phyloP scores from a whole-genome alignment of 2,797 vertebrate species.

The Pteronotus mesoamericanus region DNA sequence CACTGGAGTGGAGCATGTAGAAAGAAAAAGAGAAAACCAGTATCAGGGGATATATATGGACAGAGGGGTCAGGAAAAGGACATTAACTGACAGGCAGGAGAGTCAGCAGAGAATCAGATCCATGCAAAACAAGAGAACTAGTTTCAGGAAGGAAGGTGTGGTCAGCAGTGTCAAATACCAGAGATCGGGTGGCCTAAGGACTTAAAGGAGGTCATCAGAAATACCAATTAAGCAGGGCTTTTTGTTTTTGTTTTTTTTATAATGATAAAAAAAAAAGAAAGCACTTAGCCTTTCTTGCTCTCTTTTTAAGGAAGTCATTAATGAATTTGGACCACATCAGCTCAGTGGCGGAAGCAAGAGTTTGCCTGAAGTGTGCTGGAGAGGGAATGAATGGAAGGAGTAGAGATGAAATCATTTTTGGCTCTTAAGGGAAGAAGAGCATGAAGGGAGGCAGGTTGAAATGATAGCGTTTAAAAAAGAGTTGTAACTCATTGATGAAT shows the following conservation, averaged over 20 bases:
- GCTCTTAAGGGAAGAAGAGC: background rate
- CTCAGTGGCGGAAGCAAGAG: background rate
- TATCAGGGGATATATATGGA: background rate
- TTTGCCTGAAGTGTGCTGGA: background rate
- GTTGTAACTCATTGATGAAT: background rate
- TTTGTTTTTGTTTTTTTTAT: constrained; percentile 14
- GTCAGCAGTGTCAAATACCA: constrained; percentile 51
- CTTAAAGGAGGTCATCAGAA: constrained; percentile 46
- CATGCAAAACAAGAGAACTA: constrained; percentile 43
- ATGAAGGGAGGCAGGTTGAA: background rate
- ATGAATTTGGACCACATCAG: background rate
- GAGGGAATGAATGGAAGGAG: background rate
- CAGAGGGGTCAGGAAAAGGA: background rate
- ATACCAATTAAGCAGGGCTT: background rate
- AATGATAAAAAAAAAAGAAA: background rate
- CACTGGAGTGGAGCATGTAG: background rate
- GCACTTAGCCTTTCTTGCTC: background rate
- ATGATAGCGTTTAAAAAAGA: constrained; percentile 18
- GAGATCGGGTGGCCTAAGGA: constrained; percentile 31
- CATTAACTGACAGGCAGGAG: background rate
- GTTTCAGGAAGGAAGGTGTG: constrained; percentile 54
- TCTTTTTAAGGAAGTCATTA: background rate
- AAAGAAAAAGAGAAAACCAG: background rate
- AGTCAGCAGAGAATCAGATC: constrained; percentile 33
- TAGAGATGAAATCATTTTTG: background rate